phyloP scores from a whole-genome alignment of 1,140 invertebrate species.

The Acromyrmex charruanus region DNA sequence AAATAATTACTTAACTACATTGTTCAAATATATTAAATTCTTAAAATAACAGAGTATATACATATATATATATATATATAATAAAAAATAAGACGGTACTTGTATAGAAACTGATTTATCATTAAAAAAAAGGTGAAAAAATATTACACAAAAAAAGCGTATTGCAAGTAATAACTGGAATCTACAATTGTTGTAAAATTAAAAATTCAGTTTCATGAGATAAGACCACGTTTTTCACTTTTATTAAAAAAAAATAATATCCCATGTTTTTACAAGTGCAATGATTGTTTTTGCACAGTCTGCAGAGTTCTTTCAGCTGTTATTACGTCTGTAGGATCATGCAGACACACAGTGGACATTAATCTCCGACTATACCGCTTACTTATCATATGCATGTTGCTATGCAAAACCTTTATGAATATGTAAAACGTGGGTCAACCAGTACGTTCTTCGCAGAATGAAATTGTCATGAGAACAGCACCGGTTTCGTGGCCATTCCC shows the following conservation, averaged over 20 bases:
- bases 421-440: conserved; percentile 34
- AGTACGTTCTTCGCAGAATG: conserved; percentile 7
- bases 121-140: not conserved
- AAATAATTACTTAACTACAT: no score
- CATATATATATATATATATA: no score
- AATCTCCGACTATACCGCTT: conserved; percentile 24
- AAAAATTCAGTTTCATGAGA: conserved; percentile 1
- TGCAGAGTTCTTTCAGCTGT: not conserved
- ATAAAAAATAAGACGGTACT: no score
- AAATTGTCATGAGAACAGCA: conserved; percentile 1
- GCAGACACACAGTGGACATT: not conserved
- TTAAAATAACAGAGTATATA: no score
- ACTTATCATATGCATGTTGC: conserved; percentile 50
- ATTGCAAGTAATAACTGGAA: conserved; percentile 1
- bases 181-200: not conserved
- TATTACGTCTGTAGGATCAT: conserved; percentile 23
- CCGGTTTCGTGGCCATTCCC: not conserved
- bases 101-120: not conserved
- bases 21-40: no score
- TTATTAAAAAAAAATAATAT: not conserved
- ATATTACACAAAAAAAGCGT: not conserved
- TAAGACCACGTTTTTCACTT: not conserved
- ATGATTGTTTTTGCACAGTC: conserved; percentile 22
- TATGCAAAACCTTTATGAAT: conserved; percentile 39
- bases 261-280: not conserved